Percentiles rank a stretch among this genome's conserved stretches.
Conservation (phyloP, 2,113 vertebrate genomes). For the Charadrius vociferus region DNA sequence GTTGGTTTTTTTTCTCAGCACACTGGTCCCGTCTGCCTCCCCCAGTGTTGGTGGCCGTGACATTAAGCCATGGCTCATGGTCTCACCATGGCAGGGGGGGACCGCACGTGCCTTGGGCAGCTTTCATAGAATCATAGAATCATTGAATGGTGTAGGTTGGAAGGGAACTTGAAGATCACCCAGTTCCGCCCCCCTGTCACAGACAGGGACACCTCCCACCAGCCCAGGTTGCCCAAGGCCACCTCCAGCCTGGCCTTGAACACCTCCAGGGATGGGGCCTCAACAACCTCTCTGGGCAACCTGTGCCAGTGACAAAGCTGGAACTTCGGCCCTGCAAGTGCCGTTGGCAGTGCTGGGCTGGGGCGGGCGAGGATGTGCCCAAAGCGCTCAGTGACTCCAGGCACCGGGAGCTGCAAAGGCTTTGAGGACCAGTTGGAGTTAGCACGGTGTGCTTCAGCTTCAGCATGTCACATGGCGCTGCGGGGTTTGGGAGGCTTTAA, state of each 20-base stretch:
- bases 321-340: neutral
- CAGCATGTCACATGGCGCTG: neutral
- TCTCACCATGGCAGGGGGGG: neutral
- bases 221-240: too few relatives aligned
- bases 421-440: fast-evolving
- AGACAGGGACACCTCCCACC: too few relatives aligned
- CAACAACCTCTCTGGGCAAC: too few relatives aligned
- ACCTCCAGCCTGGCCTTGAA: too few relatives aligned
- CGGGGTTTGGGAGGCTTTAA: neutral
- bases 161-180: too few relatives aligned
- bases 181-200: too few relatives aligned
- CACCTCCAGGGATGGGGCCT: too few relatives aligned
- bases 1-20: neutral
- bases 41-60: neutral
- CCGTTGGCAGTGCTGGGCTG: neutral
- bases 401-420: neutral
- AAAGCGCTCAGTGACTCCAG: neutral
- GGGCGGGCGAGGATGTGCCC: neutral
- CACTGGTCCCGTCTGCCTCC: neutral
- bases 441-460: fast-evolving
- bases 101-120: too few relatives aligned
- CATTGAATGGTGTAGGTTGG: too few relatives aligned
- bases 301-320: too few relatives aligned
- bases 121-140: too few relatives aligned
- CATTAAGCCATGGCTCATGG: neutral